Percentiles rank a stretch among this genome's conserved stretches.
Evolutionary conservation across 2,113 vertebrate genomes (phyloP).

Genomic region (Xenopus borealis): DNA sequence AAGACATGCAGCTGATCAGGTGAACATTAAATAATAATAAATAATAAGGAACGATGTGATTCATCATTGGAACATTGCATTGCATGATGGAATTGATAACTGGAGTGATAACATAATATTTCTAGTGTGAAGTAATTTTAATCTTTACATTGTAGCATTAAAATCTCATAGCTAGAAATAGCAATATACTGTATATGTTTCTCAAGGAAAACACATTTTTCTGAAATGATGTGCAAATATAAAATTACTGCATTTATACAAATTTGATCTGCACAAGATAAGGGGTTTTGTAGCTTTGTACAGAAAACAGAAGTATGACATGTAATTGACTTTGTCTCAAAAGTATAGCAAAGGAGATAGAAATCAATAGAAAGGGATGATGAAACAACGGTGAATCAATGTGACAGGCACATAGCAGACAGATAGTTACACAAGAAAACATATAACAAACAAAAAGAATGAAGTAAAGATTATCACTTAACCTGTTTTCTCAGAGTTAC

Average conservation of each 20-base stretch:
- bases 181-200: no score
- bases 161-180: no score
- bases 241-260: neutral
- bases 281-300: neutral
- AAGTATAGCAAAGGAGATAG: conserved; percentile 33
- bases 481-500: conserved; percentile 87
- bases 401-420: conserved; percentile 56
- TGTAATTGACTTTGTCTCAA: conserved; percentile 32
- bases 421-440: conserved; percentile 48
- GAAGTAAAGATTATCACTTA: conserved; percentile 68
- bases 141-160: no score
- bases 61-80: no score
- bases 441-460: conserved; percentile 54
- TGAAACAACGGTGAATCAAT: conserved; percentile 57
- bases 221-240: no score
- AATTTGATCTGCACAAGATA: neutral
- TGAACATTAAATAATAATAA: no score
- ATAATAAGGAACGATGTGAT: no score
- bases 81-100: no score
- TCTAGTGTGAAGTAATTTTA: no score
- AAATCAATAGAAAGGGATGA: conserved; percentile 53
- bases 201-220: no score
- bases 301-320: conserved; percentile 11
- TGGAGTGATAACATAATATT: no score
- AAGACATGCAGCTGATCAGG: no score